phyloP scores from a whole-genome alignment of 2,113 vertebrate genomes.

The Alaudala cheleensis region DNA sequence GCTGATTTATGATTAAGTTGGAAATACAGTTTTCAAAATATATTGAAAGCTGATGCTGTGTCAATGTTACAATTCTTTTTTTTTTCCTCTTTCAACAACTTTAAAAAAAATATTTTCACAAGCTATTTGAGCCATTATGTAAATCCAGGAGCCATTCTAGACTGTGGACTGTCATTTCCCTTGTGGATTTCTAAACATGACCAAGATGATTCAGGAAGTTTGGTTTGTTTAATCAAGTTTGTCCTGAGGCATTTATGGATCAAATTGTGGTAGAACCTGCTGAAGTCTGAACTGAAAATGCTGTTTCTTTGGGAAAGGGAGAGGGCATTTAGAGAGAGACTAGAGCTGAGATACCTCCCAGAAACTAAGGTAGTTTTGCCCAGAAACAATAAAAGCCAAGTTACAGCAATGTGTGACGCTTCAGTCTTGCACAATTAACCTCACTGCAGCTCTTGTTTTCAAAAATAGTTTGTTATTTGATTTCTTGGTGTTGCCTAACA shows the following conservation, averaged over 20 bases:
- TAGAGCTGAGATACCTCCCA: background rate
- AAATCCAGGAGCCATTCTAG: background rate
- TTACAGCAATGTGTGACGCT: rapidly evolving
- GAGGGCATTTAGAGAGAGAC: background rate
- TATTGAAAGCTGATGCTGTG: background rate
- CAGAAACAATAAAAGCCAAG: background rate
- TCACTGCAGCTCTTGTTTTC: background rate
- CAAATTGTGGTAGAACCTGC: background rate
- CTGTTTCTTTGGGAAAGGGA: background rate
- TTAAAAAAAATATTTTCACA: background rate
- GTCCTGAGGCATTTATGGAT: background rate
- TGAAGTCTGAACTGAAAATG: background rate
- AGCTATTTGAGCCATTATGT: background rate
- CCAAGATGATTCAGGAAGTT: background rate
- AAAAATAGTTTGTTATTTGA: background rate
- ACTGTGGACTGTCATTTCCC: background rate
- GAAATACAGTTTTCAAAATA: background rate
- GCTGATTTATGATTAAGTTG: background rate
- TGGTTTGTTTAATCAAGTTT: background rate
- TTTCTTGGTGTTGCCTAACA: background rate
- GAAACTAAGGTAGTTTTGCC: background rate
- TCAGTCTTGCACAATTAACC: background rate
- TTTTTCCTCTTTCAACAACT: background rate
- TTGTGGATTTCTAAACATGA: background rate
- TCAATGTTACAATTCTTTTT: background rate